phyloP scores from a whole-genome alignment of 2,888 invertebrate species.

The Steromphala cineraria region DNA sequence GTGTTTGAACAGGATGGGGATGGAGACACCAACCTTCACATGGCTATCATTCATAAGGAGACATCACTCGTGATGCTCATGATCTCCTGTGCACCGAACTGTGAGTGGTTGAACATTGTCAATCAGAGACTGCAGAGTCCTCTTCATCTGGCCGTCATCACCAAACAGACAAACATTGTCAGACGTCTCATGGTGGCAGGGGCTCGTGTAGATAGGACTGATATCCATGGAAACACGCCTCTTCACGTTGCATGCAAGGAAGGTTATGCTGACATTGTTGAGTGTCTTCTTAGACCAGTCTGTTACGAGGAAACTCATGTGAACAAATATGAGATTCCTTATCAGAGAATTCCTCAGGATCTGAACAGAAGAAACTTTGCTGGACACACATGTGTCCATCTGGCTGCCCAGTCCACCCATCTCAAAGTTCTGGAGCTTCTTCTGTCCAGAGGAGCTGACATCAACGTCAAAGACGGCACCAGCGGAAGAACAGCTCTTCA shows the following conservation, averaged over 20 bases:
- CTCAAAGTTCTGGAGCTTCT: constrained; percentile 11
- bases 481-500: constrained; percentile 59
- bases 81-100: constrained; percentile 86
- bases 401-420: not conserved
- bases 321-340: constrained; percentile 76
- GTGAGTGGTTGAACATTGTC: constrained; percentile 84
- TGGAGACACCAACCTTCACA: constrained; percentile 81
- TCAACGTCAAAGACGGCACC: constrained; percentile 52
- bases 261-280: constrained; percentile 84
- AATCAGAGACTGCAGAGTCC: constrained; percentile 88
- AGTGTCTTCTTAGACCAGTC: constrained; percentile 81
- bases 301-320: constrained; percentile 55
- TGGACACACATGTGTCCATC: constrained; percentile 9
- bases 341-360: constrained; percentile 76
- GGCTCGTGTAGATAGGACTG: constrained; percentile 81
- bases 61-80: constrained; percentile 84
- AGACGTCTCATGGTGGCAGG: constrained; percentile 88
- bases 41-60: constrained; percentile 87
- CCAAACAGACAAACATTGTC: constrained; percentile 84
- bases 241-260: constrained; percentile 87
- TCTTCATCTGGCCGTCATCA: constrained; percentile 90
- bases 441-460: not conserved
- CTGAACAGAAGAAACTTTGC: not conserved
- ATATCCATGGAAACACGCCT: constrained; percentile 88
- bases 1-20: constrained; percentile 26